Conservation (phyloP, 2,113 vertebrate species). For the Oncorhynchus masou region DNA sequence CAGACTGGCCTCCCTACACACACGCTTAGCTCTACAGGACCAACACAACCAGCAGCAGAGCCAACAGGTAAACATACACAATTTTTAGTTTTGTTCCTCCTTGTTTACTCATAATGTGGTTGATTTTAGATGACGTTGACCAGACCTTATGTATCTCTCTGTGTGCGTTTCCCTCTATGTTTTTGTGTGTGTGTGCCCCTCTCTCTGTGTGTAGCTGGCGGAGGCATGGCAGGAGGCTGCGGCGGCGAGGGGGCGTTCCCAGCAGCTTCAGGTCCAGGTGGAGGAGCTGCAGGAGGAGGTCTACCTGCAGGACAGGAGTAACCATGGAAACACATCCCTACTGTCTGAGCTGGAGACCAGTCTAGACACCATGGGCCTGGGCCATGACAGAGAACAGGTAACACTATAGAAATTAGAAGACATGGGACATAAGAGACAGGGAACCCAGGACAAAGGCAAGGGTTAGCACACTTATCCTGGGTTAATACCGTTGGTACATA, state of each 20-base stretch:
- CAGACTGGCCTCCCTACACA: slow-evolving; percentile 55
- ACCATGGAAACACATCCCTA: slow-evolving; percentile 59
- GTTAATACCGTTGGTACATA: too few relatives aligned
- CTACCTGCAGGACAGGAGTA: slow-evolving; percentile 59
- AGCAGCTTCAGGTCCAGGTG: slow-evolving; percentile 69
- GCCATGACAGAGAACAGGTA: slow-evolving; percentile 67
- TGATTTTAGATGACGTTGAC: neutral
- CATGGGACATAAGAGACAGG: neutral
- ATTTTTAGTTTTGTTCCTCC: neutral
- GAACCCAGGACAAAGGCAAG: neutral
- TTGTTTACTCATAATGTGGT: neutral
- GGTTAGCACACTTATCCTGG: too few relatives aligned
- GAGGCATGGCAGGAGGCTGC: slow-evolving; percentile 67
- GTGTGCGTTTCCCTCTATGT: neutral
- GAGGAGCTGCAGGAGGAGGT: slow-evolving; percentile 72
- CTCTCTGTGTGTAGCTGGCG: slow-evolving; percentile 43
- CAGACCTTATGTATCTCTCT: neutral
- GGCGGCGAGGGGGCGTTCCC: slow-evolving; percentile 42
- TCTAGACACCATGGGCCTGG: slow-evolving; percentile 49
- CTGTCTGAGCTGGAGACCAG: slow-evolving; percentile 71
- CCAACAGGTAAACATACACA: slow-evolving; percentile 56
- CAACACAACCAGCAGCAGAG: slow-evolving; percentile 52
- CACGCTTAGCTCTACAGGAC: slow-evolving; percentile 57
- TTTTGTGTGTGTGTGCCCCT: neutral
- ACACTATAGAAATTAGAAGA: neutral